Evolutionary conservation across 2,113 vertebrate genomes (phyloP), one percentile per base, ranked within the genome.

Genomic region (Notothenia rossii): DNA sequence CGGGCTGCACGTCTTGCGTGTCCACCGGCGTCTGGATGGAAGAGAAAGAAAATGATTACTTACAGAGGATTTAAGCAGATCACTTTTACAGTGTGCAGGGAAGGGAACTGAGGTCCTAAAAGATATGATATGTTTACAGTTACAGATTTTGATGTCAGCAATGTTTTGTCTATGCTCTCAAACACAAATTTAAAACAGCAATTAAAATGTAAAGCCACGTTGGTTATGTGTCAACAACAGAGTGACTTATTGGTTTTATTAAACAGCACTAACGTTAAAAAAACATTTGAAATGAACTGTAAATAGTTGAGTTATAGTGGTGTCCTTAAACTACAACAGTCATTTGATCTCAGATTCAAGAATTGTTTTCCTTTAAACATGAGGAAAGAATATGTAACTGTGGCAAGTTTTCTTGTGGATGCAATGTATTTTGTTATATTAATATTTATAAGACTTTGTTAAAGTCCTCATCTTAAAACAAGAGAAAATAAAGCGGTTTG

Each of bases 1-100:
- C 96, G 0, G 97, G 96, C 88, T 98, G 98, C 8, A 96, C 91
- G 75, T 98, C 97, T 92, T 96, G 96, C 74, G 97, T 97, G 84
- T 98, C 98, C 90, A 98, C 97, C 0, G 98, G 98, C 9, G 98
- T 99, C 98, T 99, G 88, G 3, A 17, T 3, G 25, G 17, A 45
- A 55, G 7, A 36, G 18, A 74, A 10, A 50, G 73, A 7, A 15
- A 53, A 45, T 29, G 29, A 65, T 10, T 15, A 53, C 25, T 56
- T 50, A 36, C 18, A 25, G 5, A 1, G 20, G 8, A 20, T 59
- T 45, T 46, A 15, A 10, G 17, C 36, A 40, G 36, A 40, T 40
- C 36, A 40, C 36, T 6, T 22, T 29, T 33, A 15, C 22, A 10
- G 29, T 0, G 11, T 22, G 50, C 33, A 40, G 12, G 65, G 7